Evolutionary conservation across 1,140 invertebrate genomes (phyloP), one percentile per base, ranked within the genome.

Genomic region (Lordiphosa mommai): DNA sequence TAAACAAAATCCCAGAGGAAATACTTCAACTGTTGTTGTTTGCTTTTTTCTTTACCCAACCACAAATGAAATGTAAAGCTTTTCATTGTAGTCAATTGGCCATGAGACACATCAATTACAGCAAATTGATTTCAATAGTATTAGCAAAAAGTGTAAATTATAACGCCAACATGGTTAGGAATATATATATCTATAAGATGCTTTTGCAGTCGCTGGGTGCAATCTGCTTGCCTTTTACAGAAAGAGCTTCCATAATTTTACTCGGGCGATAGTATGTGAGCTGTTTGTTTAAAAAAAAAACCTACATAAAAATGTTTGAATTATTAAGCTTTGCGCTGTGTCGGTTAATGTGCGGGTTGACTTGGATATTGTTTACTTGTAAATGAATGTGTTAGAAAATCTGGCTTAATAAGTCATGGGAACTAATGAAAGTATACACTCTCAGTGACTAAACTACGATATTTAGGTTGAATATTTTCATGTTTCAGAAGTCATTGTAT

Each of bases 81-180:
- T 63, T 58, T 2, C 10, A 41, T 13, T 16, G 32, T 59, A 48
- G 33, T 74, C 67, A 77, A 79, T 79, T 79, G 63, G 51, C 73
- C 73, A 79, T 72, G 74, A 72, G 40, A 61, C 38, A 59, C 27
- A 58, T 72, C 47, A 17, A 69, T 44, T 61, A 23, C 40, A 50
- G 38, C 52, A 53, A 67, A 67, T 52, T 66, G 58, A 43, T 61
- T 66, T 47, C 30, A 69, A 34, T 33, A 37, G 43, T 23, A 6
- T 23, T 58, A 40, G 37, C 34, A 20, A 58, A 47, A 59, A 59
- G 56, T 72, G 72, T 47, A 68, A 77, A 69, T 69, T 72, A 61
- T 53, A 43, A 70, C 66, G 72, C 72, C 72, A 61, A 74, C 72
- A 66, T 72, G 30, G 52, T 37, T 40, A 16, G 20, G 10, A 14